phyloP scores from a whole-genome alignment of 2,113 vertebrate species.

The Microcebus ravelobensis region DNA sequence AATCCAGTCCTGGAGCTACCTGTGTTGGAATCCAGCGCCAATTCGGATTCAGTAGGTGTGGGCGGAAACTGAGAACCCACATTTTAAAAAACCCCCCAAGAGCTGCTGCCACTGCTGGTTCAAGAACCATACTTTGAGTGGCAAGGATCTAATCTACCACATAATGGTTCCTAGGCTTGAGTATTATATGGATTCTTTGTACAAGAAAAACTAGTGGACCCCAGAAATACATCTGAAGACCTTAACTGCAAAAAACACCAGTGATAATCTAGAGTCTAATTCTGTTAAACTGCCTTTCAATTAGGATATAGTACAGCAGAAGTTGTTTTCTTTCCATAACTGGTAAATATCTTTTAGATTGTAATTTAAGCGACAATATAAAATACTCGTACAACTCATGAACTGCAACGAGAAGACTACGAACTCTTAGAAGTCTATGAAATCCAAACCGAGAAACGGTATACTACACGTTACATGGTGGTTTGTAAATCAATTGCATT shows the following conservation, averaged over 20 bases:
- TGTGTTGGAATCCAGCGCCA: not conserved
- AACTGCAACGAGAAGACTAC: not conserved
- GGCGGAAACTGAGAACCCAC: not conserved
- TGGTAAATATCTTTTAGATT: not conserved
- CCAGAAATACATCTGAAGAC: not conserved
- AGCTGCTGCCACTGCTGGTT: not conserved
- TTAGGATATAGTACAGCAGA: not conserved
- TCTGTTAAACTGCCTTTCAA: not conserved
- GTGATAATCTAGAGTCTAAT: not conserved
- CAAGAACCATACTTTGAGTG: not conserved
- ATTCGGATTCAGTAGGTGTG: not conserved
- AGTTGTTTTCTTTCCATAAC: not conserved
- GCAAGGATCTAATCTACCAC: not conserved
- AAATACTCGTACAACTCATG: conserved; percentile 3
- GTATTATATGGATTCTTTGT: not conserved
- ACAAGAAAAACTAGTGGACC: not conserved
- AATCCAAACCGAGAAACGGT: not conserved
- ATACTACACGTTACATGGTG: not conserved
- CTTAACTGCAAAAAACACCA: not conserved
- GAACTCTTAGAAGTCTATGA: not conserved
- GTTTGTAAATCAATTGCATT: not conserved
- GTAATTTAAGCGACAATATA: not conserved
- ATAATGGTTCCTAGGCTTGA: not conserved
- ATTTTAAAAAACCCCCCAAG: not conserved
- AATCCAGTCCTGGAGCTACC: not conserved